phyloP scores from a whole-genome alignment of 2,888 invertebrate species.

The Chouioia cunea region DNA sequence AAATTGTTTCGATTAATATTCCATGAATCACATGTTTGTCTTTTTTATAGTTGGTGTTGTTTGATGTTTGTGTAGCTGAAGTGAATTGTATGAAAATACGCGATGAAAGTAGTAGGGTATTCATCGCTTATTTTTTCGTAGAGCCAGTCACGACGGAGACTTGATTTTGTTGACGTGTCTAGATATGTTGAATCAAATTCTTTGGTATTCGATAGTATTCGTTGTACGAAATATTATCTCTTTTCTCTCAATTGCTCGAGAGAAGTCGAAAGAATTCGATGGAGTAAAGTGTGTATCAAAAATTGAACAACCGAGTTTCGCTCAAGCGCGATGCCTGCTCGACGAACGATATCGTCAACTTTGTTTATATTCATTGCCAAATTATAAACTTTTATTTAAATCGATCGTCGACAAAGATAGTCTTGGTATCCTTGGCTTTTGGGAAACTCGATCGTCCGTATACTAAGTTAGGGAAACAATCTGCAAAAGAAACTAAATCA shows the following conservation, averaged over 20 bases:
- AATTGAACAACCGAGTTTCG: slow-evolving; percentile 40
- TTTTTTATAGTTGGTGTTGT: not conserved
- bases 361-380: too few species aligned
- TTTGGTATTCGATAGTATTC: not conserved
- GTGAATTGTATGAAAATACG: not conserved
- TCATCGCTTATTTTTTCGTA: not conserved
- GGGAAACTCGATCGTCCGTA: slow-evolving; percentile 28
- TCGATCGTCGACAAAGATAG: slow-evolving; percentile 21
- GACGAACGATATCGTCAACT: slow-evolving; percentile 25
- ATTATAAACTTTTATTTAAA: too few species aligned
- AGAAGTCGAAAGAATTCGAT: slow-evolving; percentile 13
- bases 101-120: not conserved
- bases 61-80: not conserved
- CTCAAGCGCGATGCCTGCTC: slow-evolving; percentile 4
- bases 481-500: slow-evolving; percentile 30
- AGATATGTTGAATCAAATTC: slow-evolving; percentile 24
- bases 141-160: not conserved
- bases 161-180: slow-evolving; percentile 35
- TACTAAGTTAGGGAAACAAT: slow-evolving; percentile 29
- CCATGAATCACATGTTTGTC: not conserved
- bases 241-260: too few species aligned
- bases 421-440: slow-evolving; percentile 15
- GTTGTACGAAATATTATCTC: too few species aligned
- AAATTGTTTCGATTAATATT: slow-evolving; percentile 2
- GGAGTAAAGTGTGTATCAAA: not conserved